Conservation (phyloP, 2,888 invertebrate genomes). For the Brachypterus glaber region DNA sequence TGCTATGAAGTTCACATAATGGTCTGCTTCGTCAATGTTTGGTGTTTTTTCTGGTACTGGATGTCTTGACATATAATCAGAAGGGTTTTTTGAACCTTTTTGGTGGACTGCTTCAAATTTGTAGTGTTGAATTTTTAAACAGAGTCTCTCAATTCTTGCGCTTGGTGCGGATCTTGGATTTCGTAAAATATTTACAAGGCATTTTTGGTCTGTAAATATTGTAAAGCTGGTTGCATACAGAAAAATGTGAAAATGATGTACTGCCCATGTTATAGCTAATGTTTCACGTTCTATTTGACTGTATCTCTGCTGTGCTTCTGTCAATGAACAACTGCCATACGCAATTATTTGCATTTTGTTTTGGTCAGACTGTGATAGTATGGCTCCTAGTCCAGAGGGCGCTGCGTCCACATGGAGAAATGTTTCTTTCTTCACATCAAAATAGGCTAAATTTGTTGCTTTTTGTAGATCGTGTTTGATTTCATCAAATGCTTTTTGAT, state of each 20-base stretch:
- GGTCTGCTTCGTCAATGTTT: background rate
- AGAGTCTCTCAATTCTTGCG: slow-evolving; percentile 9
- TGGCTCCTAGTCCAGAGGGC: too few species aligned
- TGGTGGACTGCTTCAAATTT: slow-evolving; percentile 4
- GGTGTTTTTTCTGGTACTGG: background rate
- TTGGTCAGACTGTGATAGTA: too few species aligned
- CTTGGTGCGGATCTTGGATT: slow-evolving; percentile 10
- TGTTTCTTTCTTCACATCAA: slow-evolving; percentile 8
- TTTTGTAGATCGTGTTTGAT: background rate
- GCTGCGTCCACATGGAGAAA: slow-evolving; percentile 12
- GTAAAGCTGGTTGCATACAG: slow-evolving; percentile 7
- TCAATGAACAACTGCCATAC: slow-evolving; percentile 8
- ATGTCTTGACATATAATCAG: slow-evolving; percentile 10
- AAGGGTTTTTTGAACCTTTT: slow-evolving; percentile 6
- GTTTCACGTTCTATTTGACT: slow-evolving; percentile 11
- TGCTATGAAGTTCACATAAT: slow-evolving; percentile 4
- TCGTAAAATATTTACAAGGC: slow-evolving; percentile 5
- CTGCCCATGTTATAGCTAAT: slow-evolving; percentile 12
- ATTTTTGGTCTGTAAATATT: slow-evolving; percentile 10
- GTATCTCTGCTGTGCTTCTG: slow-evolving; percentile 5
- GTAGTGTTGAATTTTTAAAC: slow-evolving; percentile 8
- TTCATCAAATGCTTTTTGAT: slow-evolving; percentile 4
- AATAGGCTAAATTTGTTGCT: slow-evolving; percentile 7
- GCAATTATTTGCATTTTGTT: slow-evolving; percentile 11
- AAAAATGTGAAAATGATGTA: slow-evolving; percentile 12